These are phyloP conservation scores for Silurus lanzhouensis DNA, from an alignment of 2,797 vertebrate species.

Conservation along the genomic window DNA sequence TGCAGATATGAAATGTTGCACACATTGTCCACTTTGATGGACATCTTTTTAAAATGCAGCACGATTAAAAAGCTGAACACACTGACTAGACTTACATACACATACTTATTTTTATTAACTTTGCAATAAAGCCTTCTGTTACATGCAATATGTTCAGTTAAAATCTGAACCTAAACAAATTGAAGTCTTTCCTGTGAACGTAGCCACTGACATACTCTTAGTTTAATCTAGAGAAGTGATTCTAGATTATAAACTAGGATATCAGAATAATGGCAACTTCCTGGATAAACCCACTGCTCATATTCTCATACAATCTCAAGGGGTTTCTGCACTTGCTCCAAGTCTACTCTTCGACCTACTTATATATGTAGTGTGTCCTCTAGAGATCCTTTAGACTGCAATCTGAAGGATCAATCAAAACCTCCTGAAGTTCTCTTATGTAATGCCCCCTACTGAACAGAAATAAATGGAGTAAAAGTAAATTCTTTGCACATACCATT, in stretches of 20 bases:
- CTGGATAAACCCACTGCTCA: neutral
- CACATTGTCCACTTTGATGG: neutral
- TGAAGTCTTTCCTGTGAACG: neutral
- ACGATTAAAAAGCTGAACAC: neutral
- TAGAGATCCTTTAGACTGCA: neutral
- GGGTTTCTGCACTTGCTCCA: neutral
- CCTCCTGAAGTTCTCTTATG: neutral
- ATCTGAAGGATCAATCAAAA: neutral
- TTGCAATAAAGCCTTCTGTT: neutral
- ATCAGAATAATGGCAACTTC: neutral
- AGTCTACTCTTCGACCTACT: neutral
- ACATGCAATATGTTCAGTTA: neutral
- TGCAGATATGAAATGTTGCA: neutral
- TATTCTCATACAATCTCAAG: neutral
- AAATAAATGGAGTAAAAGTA: no score
- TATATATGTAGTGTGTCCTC: neutral
- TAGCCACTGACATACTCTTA: neutral
- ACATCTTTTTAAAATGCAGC: neutral
- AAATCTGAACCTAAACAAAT: neutral
- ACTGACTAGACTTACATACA: neutral
- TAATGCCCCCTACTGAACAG: neutral
- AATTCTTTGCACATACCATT: no score
- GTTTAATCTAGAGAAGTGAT: neutral
- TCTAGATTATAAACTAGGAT: neutral
- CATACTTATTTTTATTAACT: neutral